These are phyloP conservation scores for Plestiodon gilberti DNA, from an alignment of 2,113 vertebrate species.

Conservation along the genomic window DNA sequence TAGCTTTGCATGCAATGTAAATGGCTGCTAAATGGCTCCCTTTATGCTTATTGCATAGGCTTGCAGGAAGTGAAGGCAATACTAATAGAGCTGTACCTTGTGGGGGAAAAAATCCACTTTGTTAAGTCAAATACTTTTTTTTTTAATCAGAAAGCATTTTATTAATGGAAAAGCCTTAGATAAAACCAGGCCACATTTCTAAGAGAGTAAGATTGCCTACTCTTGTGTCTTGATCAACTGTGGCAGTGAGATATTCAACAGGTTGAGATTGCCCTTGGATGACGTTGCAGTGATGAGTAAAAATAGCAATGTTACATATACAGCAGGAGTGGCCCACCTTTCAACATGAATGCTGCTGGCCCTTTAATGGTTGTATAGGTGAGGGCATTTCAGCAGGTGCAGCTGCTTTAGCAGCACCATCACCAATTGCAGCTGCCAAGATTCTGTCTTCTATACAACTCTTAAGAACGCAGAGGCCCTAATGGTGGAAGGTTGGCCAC, in stretches of 20 bases:
- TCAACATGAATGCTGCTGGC: no score
- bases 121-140: not conserved
- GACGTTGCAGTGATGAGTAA: not conserved
- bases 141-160: conserved; percentile 4
- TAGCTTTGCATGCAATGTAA: not conserved
- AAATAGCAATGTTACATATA: no score
- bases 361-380: no score
- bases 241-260: not conserved
- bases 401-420: no score
- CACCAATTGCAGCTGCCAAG: no score
- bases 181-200: not conserved
- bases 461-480: no score
- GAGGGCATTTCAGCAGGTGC: no score
- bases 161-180: not conserved
- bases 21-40: not conserved
- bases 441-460: no score
- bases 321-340: no score
- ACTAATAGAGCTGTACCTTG: not conserved
- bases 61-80: not conserved
- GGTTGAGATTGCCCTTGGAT: not conserved
- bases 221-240: not conserved
- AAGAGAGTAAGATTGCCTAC: not conserved
- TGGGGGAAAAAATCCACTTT: not conserved
- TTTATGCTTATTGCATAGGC: not conserved
- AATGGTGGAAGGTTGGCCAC: no score